Percentiles rank a stretch among this genome's conserved stretches.
Evolutionary conservation across 2,888 invertebrate species (phyloP).

Genomic region (Sarcophaga rosellei): DNA sequence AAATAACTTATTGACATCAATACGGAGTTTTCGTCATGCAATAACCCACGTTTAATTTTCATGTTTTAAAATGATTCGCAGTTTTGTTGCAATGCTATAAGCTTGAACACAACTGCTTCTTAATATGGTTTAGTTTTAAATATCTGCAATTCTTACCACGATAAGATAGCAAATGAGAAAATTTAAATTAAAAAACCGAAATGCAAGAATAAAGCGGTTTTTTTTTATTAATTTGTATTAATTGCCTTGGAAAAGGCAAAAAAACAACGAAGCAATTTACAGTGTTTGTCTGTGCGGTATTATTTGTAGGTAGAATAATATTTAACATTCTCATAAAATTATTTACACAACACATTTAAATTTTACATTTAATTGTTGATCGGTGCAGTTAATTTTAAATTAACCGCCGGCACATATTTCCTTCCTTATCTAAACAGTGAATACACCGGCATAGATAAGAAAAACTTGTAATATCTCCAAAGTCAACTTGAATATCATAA

Average conservation of each 20-base stretch:
- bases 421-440: not conserved
- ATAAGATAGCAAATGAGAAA: not conserved
- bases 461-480: not conserved
- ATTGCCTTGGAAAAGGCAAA: not conserved
- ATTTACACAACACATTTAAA: conserved; percentile 14
- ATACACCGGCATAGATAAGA: not conserved
- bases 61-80: not conserved
- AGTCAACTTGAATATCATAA: not conserved
- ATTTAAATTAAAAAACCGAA: not conserved
- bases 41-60: too few species aligned
- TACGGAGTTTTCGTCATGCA: too few species aligned
- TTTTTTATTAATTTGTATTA: not conserved
- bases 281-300: not conserved
- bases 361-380: not conserved
- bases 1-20: too few species aligned
- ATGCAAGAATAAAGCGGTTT: conserved; percentile 22
- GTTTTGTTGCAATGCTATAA: not conserved
- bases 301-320: not conserved
- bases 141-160: not conserved
- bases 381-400: not conserved
- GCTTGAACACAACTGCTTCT: not conserved
- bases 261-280: too few species aligned
- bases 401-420: not conserved
- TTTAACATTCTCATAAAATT: conserved; percentile 10
- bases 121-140: not conserved